Evolutionary conservation across 2,797 vertebrate genomes (phyloP).

Genomic region (Agapornis canus): DNA sequence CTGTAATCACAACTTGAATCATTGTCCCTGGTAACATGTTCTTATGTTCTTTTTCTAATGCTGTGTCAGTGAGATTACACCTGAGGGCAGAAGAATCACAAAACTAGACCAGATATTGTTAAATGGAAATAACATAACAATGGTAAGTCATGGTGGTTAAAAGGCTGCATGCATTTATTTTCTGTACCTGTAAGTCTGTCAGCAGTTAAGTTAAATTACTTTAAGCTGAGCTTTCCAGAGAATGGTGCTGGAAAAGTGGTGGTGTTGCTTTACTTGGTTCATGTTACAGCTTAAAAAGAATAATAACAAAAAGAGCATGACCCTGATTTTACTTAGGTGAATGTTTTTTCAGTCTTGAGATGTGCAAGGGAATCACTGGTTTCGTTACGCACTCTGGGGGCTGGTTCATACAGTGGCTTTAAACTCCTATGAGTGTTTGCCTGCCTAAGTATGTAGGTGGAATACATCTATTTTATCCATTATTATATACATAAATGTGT

Average conservation of each 20-base stretch:
- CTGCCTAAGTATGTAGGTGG: neutral
- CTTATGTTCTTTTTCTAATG: neutral
- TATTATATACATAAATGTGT: accelerated
- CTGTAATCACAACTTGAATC: neutral
- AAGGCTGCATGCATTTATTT: neutral
- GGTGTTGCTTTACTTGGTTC: neutral
- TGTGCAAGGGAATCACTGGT: neutral
- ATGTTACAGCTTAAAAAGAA: neutral
- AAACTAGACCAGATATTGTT: constrained; percentile 95
- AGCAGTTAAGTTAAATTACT: neutral
- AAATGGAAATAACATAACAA: constrained; percentile 96
- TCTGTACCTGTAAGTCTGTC: neutral
- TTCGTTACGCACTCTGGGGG: neutral
- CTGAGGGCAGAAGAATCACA: constrained; percentile 93
- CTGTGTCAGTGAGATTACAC: constrained; percentile 89
- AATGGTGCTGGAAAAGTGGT: neutral
- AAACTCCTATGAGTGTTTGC: neutral
- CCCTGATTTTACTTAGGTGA: neutral
- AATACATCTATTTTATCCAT: neutral
- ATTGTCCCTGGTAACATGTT: neutral
- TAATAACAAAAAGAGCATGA: neutral
- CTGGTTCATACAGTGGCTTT: neutral
- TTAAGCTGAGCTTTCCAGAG: neutral
- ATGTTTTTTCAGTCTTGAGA: neutral
- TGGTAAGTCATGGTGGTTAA: constrained; percentile 77